phyloP scores from a whole-genome alignment of 2,888 invertebrate genomes.

The Nudaria mundana region DNA sequence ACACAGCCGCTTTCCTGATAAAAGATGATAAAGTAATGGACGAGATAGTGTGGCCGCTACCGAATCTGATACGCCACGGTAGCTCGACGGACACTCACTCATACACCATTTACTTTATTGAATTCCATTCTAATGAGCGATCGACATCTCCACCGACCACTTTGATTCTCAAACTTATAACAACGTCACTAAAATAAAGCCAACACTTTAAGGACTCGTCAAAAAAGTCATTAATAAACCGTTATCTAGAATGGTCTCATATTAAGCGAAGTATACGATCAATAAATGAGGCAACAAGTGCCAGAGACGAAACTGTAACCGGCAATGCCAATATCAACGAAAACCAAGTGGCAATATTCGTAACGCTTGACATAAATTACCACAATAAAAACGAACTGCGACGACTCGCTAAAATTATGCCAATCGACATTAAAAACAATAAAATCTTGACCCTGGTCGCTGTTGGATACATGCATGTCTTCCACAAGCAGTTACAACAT shows the following conservation, averaged over 20 bases:
- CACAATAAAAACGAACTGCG: slow-evolving; percentile 62
- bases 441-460: slow-evolving; percentile 50
- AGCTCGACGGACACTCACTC: slow-evolving; percentile 55
- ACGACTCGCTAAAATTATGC: slow-evolving; percentile 58
- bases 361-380: slow-evolving; percentile 56
- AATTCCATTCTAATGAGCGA: slow-evolving; percentile 64
- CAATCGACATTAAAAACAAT: slow-evolving; percentile 61
- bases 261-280: slow-evolving; percentile 67
- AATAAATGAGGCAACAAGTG: slow-evolving; percentile 66
- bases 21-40: slow-evolving; percentile 74
- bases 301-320: slow-evolving; percentile 53
- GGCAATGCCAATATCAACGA: slow-evolving; percentile 45
- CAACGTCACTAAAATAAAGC: slow-evolving; percentile 17
- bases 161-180: slow-evolving; percentile 19
- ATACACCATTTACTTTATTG: slow-evolving; percentile 59
- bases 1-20: slow-evolving; percentile 52
- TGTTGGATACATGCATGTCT: too few species aligned
- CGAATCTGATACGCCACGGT: slow-evolving; percentile 69
- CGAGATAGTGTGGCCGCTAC: slow-evolving; percentile 60
- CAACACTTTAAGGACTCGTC: slow-evolving; percentile 54
- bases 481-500: too few species aligned
- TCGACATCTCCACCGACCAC: slow-evolving; percentile 40
- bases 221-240: slow-evolving; percentile 63
- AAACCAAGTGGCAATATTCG: slow-evolving; percentile 61
- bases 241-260: slow-evolving; percentile 63